Percentiles rank a stretch among this genome's conserved stretches.
These are phyloP conservation scores for Gouania willdenowi DNA, from an alignment of 2,797 vertebrate genomes.

Conservation along the genomic window DNA sequence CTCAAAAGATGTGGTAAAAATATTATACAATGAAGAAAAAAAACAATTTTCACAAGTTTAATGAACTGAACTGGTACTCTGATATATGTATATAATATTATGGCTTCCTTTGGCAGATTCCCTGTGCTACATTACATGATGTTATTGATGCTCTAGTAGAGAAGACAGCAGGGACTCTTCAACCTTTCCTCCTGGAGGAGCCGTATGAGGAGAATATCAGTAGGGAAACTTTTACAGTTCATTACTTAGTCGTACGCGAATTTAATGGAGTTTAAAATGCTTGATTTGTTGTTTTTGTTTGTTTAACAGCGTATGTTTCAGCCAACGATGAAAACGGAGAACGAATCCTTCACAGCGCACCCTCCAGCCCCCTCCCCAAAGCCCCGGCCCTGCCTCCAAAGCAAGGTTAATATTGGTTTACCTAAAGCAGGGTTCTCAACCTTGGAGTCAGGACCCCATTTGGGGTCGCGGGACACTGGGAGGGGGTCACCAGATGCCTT, in stretches of 20 bases:
- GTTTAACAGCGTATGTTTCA: constrained; percentile 76
- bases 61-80: too few relatives aligned
- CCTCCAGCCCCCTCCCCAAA: constrained; percentile 53
- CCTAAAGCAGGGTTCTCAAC: too few relatives aligned
- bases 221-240: constrained; percentile 55
- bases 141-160: constrained; percentile 82
- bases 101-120: too few relatives aligned
- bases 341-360: constrained; percentile 66
- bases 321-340: constrained; percentile 85
- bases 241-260: too few relatives aligned
- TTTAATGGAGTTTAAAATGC: too few relatives aligned
- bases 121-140: constrained; percentile 78
- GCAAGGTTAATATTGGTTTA: constrained; percentile 74
- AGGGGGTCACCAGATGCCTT: too few relatives aligned
- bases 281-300: not conserved
- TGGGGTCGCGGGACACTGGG: too few relatives aligned
- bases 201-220: constrained; percentile 85
- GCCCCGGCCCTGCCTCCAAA: constrained; percentile 73
- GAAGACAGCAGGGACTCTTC: constrained; percentile 76
- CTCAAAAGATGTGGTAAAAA: too few relatives aligned
- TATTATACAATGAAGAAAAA: too few relatives aligned
- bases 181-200: constrained; percentile 79
- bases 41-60: too few relatives aligned
- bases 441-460: too few relatives aligned
- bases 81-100: too few relatives aligned